A percentile compares a stretch with the other conserved stretches of the same genome.
These are phyloP conservation scores for Poecilia velifera DNA, from an alignment of 2,797 vertebrate genomes.

Conservation along the genomic window DNA sequence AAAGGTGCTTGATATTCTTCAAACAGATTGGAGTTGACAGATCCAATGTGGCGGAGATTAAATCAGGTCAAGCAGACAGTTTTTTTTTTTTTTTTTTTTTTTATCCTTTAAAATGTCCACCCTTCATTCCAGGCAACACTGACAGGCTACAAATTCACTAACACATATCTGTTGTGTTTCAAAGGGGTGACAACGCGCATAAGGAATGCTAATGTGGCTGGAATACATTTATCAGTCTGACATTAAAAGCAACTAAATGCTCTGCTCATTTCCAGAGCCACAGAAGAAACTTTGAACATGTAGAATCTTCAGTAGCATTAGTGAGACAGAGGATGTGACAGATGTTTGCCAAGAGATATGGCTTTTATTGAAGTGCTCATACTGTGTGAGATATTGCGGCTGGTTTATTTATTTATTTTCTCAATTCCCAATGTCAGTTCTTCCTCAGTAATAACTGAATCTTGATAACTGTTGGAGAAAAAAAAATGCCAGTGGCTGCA, in stretches of 20 bases:
- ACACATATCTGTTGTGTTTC: slow-evolving; percentile 72
- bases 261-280: slow-evolving; percentile 52
- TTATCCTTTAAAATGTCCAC: slow-evolving; percentile 46
- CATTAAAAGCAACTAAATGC: slow-evolving; percentile 56
- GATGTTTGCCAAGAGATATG: slow-evolving; percentile 70
- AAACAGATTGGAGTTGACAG: slow-evolving; percentile 46
- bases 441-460: background rate
- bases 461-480: slow-evolving; percentile 6
- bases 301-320: slow-evolving; percentile 34
- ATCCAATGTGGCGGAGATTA: slow-evolving; percentile 27
- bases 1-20: slow-evolving; percentile 25
- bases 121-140: slow-evolving; percentile 48
- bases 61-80: slow-evolving; percentile 56
- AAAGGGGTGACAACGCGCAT: slow-evolving; percentile 37
- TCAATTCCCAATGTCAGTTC: slow-evolving; percentile 18
- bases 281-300: slow-evolving; percentile 56
- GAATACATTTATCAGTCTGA: slow-evolving; percentile 56
- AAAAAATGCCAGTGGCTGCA: background rate
- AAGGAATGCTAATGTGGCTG: slow-evolving; percentile 68
- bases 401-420: slow-evolving; percentile 30
- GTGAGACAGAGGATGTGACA: slow-evolving; percentile 47
- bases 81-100: background rate
- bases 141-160: slow-evolving; percentile 67
- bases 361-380: slow-evolving; percentile 41
- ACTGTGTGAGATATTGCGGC: slow-evolving; percentile 31